A percentile compares a stretch with the other conserved stretches of the same genome.
Conservation (phyloP, 2,888 invertebrate genomes). For the Coleophora flavipennella region DNA sequence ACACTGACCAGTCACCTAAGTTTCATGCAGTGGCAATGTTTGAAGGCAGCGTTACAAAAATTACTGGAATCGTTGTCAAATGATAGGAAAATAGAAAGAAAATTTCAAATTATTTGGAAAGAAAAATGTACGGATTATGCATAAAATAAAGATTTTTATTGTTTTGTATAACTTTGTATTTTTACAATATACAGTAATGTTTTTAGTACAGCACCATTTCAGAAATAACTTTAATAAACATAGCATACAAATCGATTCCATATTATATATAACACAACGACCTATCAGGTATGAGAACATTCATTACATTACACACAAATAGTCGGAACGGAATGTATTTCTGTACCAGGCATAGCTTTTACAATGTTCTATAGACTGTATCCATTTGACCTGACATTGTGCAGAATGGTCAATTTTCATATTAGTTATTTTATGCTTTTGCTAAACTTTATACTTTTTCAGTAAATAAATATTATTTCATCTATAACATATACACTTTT, state of each 20-base stretch:
- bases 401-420: no score
- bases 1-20: constrained; percentile 56
- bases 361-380: no score
- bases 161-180: constrained; percentile 17
- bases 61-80: constrained; percentile 30
- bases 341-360: no score
- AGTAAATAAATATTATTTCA: constrained; percentile 27
- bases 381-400: no score
- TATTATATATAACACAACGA: no score
- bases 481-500: constrained; percentile 16
- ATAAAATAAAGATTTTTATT: constrained; percentile 24
- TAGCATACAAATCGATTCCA: no score
- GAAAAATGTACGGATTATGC: constrained; percentile 51
- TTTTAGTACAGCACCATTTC: constrained; percentile 49
- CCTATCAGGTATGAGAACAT: no score
- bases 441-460: no score
- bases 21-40: constrained; percentile 70
- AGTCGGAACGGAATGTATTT: no score
- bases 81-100: constrained; percentile 47
- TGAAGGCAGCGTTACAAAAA: constrained; percentile 47
- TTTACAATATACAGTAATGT: constrained; percentile 27
- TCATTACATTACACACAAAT: no score
- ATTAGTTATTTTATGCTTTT: no score
- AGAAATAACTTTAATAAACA: constrained; percentile 20
- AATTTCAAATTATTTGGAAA: constrained; percentile 53